Evolutionary conservation across 2,797 vertebrate species (phyloP), one percentile per base, ranked within the genome.

Genomic region (Notolepis coatsorum): DNA sequence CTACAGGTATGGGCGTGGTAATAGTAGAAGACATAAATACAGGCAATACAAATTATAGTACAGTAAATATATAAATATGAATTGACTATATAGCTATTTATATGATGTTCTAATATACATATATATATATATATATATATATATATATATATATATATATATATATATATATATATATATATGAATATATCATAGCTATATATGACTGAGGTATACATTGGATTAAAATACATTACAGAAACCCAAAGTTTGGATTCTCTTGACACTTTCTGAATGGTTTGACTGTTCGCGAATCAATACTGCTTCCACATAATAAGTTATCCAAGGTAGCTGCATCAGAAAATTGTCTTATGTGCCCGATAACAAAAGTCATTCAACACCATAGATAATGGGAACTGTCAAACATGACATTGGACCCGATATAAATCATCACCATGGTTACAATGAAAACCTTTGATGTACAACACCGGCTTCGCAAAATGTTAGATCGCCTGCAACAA

Each of bases 371-470:
- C 48, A 58, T 61, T 61, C 53, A 42, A 17, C 54, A 21, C 45
- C 35, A 55, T 33, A 63, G 73, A 79, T 73, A 75, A 82, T 79
- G 77, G 78, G 65, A 64, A 69, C 61, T 68, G 71, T 62, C 75
- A 71, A 56, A 41, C 70, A 38, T 48, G 54, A 59, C 43, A 46
- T 33, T 2, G 27, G 49, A 50, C 52, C 60, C 4, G 4, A 53
- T 42, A 49, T 47, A 55, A 48, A 68, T 65, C 43, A 72, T 60
- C 63, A 30, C 38, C 3, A n/a, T 54, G 21, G 61, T 51, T 45
- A 37, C 43, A 28, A 3, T 37, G 15, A 47, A 33, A 81, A 25
- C 39, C 49, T 55, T 10, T 55, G 15, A 68, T 59, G 46, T 50
- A 51, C 33, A 56, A 59, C 38, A 33, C 48, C 51, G 31, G 39